A percentile compares a stretch with the other conserved stretches of the same genome.
These are phyloP conservation scores for Penaeus chinensis DNA, from an alignment of 1,140 invertebrate species.

Conservation along the genomic window DNA sequence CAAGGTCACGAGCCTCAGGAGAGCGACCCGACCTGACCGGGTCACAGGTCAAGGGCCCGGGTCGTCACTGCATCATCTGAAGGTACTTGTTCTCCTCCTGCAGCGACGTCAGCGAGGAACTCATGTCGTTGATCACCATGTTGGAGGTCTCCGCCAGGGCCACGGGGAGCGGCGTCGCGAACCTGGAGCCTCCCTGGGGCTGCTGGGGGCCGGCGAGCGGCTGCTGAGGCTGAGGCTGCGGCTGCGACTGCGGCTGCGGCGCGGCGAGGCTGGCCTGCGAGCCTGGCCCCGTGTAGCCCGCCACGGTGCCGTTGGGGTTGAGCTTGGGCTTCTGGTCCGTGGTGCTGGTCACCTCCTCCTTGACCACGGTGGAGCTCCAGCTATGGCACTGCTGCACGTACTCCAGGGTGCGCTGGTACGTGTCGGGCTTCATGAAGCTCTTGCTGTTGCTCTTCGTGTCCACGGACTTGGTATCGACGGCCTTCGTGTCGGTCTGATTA, in stretches of 20 bases:
- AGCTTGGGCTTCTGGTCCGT: slow-evolving; percentile 64
- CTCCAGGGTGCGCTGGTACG: slow-evolving; percentile 87
- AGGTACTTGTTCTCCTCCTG: slow-evolving; percentile 93
- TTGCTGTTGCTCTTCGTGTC: slow-evolving; percentile 40
- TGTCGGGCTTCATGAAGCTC: slow-evolving; percentile 73
- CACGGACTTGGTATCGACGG: slow-evolving; percentile 27
- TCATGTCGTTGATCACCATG: slow-evolving; percentile 96
- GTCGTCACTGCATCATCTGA: slow-evolving; percentile 81
- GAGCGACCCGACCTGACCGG: slow-evolving; percentile 7
- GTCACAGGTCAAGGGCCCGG: neutral
- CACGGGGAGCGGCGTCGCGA: slow-evolving; percentile 51
- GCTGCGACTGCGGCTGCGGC: slow-evolving; percentile 36
- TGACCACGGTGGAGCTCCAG: slow-evolving; percentile 71
- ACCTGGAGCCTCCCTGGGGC: slow-evolving; percentile 72
- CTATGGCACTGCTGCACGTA: slow-evolving; percentile 91
- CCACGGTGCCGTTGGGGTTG: slow-evolving; percentile 53
- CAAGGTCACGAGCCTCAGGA: slow-evolving; percentile 1
- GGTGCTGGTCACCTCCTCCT: slow-evolving; percentile 63
- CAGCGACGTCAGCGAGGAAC: slow-evolving; percentile 88
- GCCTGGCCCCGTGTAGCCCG: slow-evolving; percentile 41
- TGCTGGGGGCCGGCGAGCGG: neutral
- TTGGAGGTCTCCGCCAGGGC: slow-evolving; percentile 73
- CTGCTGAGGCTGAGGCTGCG: slow-evolving; percentile 17
- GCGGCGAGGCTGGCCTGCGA: slow-evolving; percentile 19
- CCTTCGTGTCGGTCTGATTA: slow-evolving; percentile 2